phyloP scores from a whole-genome alignment of 1,140 invertebrate genomes.

The Papilio aristodemus region DNA sequence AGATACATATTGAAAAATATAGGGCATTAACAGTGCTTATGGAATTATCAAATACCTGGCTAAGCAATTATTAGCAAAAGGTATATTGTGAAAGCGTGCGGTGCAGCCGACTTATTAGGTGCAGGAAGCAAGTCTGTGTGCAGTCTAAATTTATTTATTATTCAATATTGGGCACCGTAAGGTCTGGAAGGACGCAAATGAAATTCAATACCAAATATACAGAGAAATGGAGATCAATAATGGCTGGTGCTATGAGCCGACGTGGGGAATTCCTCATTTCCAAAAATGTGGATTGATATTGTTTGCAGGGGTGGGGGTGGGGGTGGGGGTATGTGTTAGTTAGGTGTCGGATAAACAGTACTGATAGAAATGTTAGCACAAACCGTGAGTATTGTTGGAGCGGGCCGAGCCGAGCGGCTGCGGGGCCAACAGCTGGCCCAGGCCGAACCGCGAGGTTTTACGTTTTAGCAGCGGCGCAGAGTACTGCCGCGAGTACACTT shows the following conservation, averaged over 20 bases:
- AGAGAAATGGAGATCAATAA: not conserved
- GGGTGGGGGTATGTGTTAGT: not conserved
- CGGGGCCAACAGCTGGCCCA: slow-evolving; percentile 90
- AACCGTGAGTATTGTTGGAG: slow-evolving; percentile 61
- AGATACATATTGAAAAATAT: not conserved
- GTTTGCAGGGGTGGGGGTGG: too few species aligned
- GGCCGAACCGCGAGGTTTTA: slow-evolving; percentile 94
- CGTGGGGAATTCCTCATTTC: not conserved
- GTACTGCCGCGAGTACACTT: slow-evolving; percentile 92
- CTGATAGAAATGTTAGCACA: slow-evolving; percentile 15
- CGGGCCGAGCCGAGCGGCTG: slow-evolving; percentile 50
- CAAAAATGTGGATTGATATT: not conserved
- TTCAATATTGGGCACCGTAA: not conserved
- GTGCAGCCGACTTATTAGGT: slow-evolving; percentile 11
- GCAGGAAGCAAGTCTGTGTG: slow-evolving; percentile 1
- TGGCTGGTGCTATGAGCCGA: not conserved
- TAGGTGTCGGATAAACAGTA: not conserved
- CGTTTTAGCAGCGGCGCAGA: slow-evolving; percentile 94
- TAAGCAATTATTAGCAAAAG: slow-evolving; percentile 10
- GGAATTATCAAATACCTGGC: not conserved
- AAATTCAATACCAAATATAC: not conserved
- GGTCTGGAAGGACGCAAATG: not conserved
- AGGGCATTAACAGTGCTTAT: not conserved
- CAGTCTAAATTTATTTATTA: not conserved
- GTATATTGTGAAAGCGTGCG: not conserved